phyloP scores from a whole-genome alignment of 2,888 invertebrate species.

The Brachyptera putata region DNA sequence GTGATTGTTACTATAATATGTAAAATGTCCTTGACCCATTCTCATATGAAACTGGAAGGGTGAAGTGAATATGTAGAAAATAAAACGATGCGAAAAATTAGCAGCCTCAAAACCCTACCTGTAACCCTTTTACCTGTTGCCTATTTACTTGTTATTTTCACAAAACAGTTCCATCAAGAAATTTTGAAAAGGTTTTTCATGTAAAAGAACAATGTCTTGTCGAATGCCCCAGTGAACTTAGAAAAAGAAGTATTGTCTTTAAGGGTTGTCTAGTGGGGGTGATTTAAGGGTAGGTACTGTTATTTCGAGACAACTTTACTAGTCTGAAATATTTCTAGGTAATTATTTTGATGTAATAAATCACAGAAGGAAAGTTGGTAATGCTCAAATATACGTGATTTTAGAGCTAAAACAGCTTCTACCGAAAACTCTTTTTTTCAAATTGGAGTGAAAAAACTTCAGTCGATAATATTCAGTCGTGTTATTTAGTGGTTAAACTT shows the following conservation, averaged over 20 bases:
- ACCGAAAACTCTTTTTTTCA: too few relatives aligned
- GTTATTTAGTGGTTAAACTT: too few relatives aligned
- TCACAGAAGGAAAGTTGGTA: too few relatives aligned
- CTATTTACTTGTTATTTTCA: not conserved
- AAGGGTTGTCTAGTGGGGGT: not conserved
- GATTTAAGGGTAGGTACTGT: not conserved
- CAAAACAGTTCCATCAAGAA: not conserved
- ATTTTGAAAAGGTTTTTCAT: not conserved
- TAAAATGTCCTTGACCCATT: slow-evolving; percentile 7
- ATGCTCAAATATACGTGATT: too few relatives aligned
- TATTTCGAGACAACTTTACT: not conserved
- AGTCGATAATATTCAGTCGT: too few relatives aligned
- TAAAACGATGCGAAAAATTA: slow-evolving; percentile 17
- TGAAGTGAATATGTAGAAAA: too few relatives aligned
- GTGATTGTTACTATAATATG: too few relatives aligned
- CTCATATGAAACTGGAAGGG: not conserved
- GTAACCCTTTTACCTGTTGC: slow-evolving; percentile 13
- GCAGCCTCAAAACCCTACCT: slow-evolving; percentile 14
- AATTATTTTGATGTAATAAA: not conserved
- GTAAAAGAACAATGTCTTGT: not conserved
- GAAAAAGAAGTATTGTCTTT: slow-evolving; percentile 6
- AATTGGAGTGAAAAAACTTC: too few relatives aligned
- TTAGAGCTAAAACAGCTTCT: too few relatives aligned
- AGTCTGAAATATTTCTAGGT: not conserved
- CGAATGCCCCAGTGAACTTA: not conserved